Conservation (phyloP, 2,888 invertebrate species). For the Iselma pallidipennis region DNA sequence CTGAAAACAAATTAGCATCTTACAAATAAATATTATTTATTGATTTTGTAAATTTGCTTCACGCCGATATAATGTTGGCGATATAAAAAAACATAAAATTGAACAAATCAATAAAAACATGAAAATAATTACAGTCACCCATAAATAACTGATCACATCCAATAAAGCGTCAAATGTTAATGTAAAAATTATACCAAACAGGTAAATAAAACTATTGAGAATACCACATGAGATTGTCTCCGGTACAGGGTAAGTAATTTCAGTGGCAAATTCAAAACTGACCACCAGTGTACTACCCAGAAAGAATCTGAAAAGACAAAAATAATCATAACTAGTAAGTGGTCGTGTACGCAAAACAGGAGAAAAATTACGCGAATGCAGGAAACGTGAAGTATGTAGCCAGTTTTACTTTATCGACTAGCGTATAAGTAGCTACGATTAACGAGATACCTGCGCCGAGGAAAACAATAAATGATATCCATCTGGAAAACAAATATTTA, state of each 20-base stretch:
- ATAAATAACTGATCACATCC: conserved; percentile 31
- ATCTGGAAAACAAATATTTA: too few relatives aligned
- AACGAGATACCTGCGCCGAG: conserved; percentile 24
- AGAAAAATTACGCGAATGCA: conserved; percentile 40
- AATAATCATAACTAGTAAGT: background rate
- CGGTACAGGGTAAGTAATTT: conserved; percentile 92
- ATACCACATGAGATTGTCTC: conserved; percentile 94
- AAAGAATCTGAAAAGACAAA: conserved; percentile 74
- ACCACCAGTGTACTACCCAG: conserved; percentile 96
- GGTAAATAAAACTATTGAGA: conserved; percentile 72
- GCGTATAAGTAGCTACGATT: conserved; percentile 22
- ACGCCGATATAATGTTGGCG: conserved; percentile 36
- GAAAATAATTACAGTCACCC: conserved; percentile 30
- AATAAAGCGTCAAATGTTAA: conserved; percentile 35
- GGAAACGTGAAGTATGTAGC: conserved; percentile 39
- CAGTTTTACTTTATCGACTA: conserved; percentile 27
- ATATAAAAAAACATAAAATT: conserved; percentile 30
- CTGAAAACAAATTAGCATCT: conserved; percentile 7
- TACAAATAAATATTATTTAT: background rate
- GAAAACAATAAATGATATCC: conserved; percentile 29
- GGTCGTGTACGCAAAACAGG: too few relatives aligned
- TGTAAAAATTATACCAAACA: conserved; percentile 39
- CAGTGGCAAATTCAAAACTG: conserved; percentile 95
- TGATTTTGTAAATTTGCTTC: conserved; percentile 33
- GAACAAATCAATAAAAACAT: conserved; percentile 27